Evolutionary conservation across 2,888 invertebrate species (phyloP).

Genomic region (Polymixis lichenea): DNA sequence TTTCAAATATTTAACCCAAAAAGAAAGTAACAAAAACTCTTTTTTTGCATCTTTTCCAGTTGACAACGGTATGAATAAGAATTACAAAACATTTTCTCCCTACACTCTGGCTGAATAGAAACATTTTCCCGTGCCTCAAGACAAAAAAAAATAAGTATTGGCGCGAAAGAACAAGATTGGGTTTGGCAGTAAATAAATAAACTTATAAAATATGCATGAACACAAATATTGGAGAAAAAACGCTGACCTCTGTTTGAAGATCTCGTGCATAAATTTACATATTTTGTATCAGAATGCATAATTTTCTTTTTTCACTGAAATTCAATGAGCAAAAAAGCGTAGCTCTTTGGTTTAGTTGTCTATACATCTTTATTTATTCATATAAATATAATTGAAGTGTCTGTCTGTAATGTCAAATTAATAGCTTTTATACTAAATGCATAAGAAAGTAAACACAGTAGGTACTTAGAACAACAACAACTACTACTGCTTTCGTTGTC

Average conservation of each 20-base stretch:
- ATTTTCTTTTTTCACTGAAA: neutral
- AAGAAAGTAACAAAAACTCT: neutral
- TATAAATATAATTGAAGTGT: too few species aligned
- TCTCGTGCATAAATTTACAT: constrained; percentile 8
- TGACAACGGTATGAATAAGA: neutral
- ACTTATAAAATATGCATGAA: constrained; percentile 31
- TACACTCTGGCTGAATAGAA: constrained; percentile 3
- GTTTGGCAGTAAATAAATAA: constrained; percentile 9
- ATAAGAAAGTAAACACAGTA: too few species aligned
- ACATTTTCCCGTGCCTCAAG: neutral
- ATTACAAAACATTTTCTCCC: neutral
- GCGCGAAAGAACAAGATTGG: neutral
- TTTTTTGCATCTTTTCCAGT: neutral
- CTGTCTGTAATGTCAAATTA: too few species aligned
- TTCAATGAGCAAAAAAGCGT: too few species aligned
- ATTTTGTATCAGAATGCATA: neutral
- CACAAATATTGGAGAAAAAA: constrained; percentile 4
- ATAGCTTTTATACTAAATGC: too few species aligned
- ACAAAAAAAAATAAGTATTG: neutral
- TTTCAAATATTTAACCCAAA: neutral
- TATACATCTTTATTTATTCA: too few species aligned
- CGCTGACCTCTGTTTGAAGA: neutral
- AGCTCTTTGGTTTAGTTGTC: too few species aligned
- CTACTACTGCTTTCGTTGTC: too few species aligned
- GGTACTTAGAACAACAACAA: too few species aligned